phyloP scores from a whole-genome alignment of 2,797 vertebrate species.

The Acanthis flammea region DNA sequence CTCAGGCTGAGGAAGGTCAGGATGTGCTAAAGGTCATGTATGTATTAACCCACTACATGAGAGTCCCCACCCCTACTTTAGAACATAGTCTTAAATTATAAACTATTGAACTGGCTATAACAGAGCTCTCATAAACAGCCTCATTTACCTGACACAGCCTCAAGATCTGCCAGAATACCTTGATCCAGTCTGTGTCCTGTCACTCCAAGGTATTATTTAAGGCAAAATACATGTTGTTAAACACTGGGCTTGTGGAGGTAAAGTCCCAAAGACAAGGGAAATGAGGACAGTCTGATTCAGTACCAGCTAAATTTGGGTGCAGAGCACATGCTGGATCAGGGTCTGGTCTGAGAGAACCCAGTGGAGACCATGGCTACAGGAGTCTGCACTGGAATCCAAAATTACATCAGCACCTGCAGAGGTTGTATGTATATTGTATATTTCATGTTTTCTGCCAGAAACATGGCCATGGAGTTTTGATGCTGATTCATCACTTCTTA shows the following conservation, averaged over 20 bases:
- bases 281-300: not conserved
- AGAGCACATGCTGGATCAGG: accelerated
- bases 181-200: not conserved
- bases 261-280: not conserved
- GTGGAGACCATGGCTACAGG: accelerated
- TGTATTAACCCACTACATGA: slow-evolving; percentile 62
- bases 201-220: not conserved
- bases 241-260: not conserved
- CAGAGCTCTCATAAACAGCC: slow-evolving; percentile 42
- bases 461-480: not conserved
- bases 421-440: not conserved
- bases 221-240: not conserved
- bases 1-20: slow-evolving; percentile 67
- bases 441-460: not conserved
- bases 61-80: slow-evolving; percentile 28
- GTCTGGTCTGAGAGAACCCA: not conserved
- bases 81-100: slow-evolving; percentile 55
- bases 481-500: not conserved
- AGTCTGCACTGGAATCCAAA: not conserved
- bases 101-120: slow-evolving; percentile 4
- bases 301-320: not conserved
- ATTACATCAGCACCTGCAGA: not conserved
- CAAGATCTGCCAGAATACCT: not conserved
- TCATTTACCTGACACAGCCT: slow-evolving; percentile 1
- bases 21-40: slow-evolving; percentile 70